phyloP scores from a whole-genome alignment of 2,113 vertebrate genomes.

The Calyptommatus sinebrachiatus region DNA sequence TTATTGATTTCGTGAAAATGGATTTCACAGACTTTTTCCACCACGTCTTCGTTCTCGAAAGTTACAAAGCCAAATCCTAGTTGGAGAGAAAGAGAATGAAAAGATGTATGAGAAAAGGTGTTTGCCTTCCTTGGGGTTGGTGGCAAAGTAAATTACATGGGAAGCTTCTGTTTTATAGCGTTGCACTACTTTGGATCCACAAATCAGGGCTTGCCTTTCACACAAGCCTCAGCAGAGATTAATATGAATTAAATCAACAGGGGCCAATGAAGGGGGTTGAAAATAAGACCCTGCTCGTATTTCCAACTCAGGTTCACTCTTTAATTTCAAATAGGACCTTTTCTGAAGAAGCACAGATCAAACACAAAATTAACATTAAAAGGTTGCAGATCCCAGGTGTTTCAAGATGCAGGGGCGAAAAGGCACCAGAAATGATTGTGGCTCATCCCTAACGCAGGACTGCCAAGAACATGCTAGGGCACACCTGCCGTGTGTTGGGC shows the following conservation, averaged over 20 bases:
- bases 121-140: background rate
- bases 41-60: conserved; percentile 98
- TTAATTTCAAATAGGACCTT: conserved; percentile 52
- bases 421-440: too few species aligned
- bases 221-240: background rate
- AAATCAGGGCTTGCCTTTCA: background rate
- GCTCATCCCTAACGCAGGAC: too few species aligned
- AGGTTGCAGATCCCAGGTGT: conserved; percentile 37
- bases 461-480: too few species aligned
- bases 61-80: conserved; percentile 98
- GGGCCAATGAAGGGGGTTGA: conserved; percentile 43
- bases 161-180: background rate
- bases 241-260: conserved; percentile 31
- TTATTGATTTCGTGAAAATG: conserved; percentile 99
- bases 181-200: background rate
- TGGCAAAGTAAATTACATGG: conserved; percentile 31
- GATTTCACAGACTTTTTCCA: conserved; percentile 99
- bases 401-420: too few species aligned
- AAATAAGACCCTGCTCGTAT: conserved; percentile 53
- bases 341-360: conserved; percentile 21
- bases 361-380: conserved; percentile 39
- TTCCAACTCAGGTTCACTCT: conserved; percentile 33
- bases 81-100: conserved; percentile 7
- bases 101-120: conserved; percentile 1
- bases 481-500: too few species aligned